Evolutionary conservation across 2,113 vertebrate species (phyloP), one percentile per base, ranked within the genome.

Genomic region (Python bivittatus): DNA sequence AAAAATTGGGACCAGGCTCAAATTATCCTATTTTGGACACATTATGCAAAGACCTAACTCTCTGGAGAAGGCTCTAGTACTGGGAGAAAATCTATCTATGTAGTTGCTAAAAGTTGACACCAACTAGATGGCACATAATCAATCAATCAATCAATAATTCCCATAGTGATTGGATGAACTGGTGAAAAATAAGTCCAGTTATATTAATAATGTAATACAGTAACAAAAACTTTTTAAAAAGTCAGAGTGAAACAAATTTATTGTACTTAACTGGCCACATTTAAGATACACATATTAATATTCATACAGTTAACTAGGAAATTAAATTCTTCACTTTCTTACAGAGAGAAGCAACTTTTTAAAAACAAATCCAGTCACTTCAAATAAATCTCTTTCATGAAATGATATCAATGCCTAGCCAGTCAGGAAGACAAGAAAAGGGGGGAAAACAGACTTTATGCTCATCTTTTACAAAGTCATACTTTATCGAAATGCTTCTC

Each of bases 201-300:
- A 56, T 15, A 94, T 64, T 96, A 87, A 72, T 52, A 27, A 3
- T 20, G 10, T 91, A 64, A 10, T 25, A 54, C 25, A 92, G 84
- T 13, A 72, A 72, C 33, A 33, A 33, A 83, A 68, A 17, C 17
- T 90, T 79, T 44, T 72, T 72, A 20, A 20, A 20, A 57, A 57
- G 17, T 20, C 56, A 27, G 0, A 10, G 22, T 91, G 0, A 42
- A 38, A 92, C 94, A 91, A 92, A 87, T 54, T 83, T 91, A 91
- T 88, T 33, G 7, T 48, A 88, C 0, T 12, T 89, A 94, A 92
- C 4, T 52, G 11, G 85, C 86, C 86, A 88, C 91, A 92, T 29
- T 13, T 89, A 54, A 89, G 57, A 93, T 91, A n/a, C 58, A 95
- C 94, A 22, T 2, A 95, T 12, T 2, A n/a, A 52, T 89, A 95